These are phyloP conservation scores for Cardinalis cardinalis DNA, from an alignment of 2,113 vertebrate genomes.

Conservation along the genomic window DNA sequence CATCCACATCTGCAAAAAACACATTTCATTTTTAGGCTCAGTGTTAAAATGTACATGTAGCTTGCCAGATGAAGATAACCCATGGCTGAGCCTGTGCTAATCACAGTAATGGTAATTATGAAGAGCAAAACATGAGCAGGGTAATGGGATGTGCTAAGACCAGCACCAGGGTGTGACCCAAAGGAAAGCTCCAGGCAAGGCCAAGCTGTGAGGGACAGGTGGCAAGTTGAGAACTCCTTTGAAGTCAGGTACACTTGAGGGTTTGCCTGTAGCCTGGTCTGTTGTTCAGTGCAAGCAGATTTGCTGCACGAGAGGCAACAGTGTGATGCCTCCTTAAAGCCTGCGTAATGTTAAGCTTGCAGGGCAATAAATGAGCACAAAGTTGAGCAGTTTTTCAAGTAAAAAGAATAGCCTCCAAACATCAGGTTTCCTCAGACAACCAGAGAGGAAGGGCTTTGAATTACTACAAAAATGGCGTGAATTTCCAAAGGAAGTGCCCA, in stretches of 20 bases:
- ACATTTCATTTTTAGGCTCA: neutral
- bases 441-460: neutral
- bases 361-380: neutral
- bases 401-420: neutral
- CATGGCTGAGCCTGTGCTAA: neutral
- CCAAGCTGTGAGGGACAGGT: neutral
- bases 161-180: neutral
- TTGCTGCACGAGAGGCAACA: neutral
- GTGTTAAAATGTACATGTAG: neutral
- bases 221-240: neutral
- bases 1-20: neutral
- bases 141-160: neutral
- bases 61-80: neutral
- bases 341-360: neutral
- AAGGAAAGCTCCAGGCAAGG: neutral
- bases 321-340: neutral
- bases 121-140: neutral
- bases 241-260: neutral
- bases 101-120: neutral
- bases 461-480: neutral
- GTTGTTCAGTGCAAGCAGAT: neutral
- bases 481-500: neutral
- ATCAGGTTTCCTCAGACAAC: neutral
- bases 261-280: neutral
- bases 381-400: neutral